phyloP scores from a whole-genome alignment of 2,888 invertebrate genomes.

The Patella ulyssiponensis region DNA sequence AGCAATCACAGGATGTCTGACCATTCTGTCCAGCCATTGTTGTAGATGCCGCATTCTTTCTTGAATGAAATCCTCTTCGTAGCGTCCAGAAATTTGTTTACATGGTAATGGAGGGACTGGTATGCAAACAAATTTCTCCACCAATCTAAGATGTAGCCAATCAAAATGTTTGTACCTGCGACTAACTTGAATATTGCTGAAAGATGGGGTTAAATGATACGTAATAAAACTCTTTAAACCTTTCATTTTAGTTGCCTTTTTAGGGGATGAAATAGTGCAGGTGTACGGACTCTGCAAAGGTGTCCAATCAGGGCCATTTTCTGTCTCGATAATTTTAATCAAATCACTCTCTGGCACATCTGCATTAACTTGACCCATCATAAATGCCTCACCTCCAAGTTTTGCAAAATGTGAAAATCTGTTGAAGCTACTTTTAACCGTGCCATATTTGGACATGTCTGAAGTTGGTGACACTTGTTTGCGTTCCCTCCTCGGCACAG shows the following conservation, averaged over 20 bases:
- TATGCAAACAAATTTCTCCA: constrained; percentile 93
- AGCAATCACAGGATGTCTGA: constrained; percentile 94
- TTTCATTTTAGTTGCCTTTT: constrained; percentile 97
- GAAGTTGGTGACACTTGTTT: constrained; percentile 48
- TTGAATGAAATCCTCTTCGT: constrained; percentile 97
- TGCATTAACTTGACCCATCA: constrained; percentile 55
- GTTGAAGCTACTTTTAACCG: constrained; percentile 64
- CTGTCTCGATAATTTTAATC: constrained; percentile 74
- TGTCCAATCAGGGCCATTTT: constrained; percentile 86
- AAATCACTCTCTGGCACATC: constrained; percentile 60
- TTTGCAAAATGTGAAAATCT: constrained; percentile 67
- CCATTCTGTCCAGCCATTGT: constrained; percentile 96
- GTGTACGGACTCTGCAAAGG: constrained; percentile 82
- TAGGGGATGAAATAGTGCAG: constrained; percentile 93
- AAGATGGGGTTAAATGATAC: constrained; percentile 94
- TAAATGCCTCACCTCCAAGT: constrained; percentile 63
- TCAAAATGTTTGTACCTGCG: constrained; percentile 99
- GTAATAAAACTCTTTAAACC: constrained; percentile 98
- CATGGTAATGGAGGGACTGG: constrained; percentile 98
- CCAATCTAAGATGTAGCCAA: constrained; percentile 95
- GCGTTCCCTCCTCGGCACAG: constrained; percentile 47
- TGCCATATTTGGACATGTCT: constrained; percentile 63
- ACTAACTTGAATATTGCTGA: constrained; percentile 88
- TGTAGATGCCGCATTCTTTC: constrained; percentile 94
- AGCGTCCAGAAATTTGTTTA: constrained; percentile 94